Percentiles rank a stretch among this genome's conserved stretches.
Evolutionary conservation across 2,113 vertebrate species (phyloP).

Genomic region (Numida meleagris): DNA sequence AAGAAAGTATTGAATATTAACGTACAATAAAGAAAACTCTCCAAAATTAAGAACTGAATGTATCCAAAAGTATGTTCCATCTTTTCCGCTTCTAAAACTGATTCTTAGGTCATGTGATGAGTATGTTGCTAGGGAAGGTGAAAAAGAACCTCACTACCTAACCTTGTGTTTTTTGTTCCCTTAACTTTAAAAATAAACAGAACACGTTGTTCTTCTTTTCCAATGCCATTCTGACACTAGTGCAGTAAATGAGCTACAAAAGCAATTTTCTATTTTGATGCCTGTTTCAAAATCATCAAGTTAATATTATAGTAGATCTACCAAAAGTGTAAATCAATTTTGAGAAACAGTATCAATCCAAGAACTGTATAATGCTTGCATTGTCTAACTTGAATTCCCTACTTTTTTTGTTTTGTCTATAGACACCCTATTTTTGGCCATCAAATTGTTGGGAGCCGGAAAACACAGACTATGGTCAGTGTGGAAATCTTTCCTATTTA

Average conservation of each 20-base stretch:
- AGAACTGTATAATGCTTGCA: not conserved
- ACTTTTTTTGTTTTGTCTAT: slow-evolving; percentile 47
- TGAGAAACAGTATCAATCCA: not conserved
- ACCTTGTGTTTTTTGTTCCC: not conserved
- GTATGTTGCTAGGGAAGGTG: not conserved
- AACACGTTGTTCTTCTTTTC: not conserved
- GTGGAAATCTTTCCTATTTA: slow-evolving; percentile 45
- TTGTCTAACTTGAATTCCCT: slow-evolving; percentile 64
- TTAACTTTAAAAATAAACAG: not conserved
- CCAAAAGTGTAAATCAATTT: not conserved
- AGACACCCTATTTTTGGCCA: slow-evolving; percentile 99
- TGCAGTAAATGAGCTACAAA: not conserved
- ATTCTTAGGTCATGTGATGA: not conserved
- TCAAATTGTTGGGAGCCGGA: slow-evolving; percentile 99
- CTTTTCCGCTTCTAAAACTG: not conserved
- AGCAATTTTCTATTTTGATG: not conserved
- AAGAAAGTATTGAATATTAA: not conserved
- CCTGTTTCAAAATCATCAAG: not conserved
- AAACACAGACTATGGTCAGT: slow-evolving; percentile 98
- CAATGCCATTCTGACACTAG: not conserved
- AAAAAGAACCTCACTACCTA: not conserved
- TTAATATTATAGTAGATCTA: not conserved
- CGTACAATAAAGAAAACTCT: not conserved
- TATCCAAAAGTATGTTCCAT: not conserved
- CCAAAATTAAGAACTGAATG: not conserved